These are phyloP conservation scores for Tor tambroides DNA, from an alignment of 2,113 vertebrate species.

Conservation along the genomic window DNA sequence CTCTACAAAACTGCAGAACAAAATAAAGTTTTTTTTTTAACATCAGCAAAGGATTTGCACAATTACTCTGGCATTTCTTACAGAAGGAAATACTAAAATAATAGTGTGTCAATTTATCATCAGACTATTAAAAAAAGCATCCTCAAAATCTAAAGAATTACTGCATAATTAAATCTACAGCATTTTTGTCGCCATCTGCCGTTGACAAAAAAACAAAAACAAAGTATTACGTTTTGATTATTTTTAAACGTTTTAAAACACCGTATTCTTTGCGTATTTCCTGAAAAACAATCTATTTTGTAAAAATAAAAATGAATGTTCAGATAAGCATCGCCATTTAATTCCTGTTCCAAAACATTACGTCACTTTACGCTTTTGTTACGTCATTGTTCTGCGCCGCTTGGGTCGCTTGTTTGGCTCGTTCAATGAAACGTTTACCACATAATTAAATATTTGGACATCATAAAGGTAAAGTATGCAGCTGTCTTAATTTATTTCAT, in stretches of 20 bases:
- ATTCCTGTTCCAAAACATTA: no score
- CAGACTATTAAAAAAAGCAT: neutral
- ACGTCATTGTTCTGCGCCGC: conserved; percentile 45
- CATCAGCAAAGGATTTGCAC: neutral
- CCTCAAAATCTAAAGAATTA: neutral
- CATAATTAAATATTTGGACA: neutral
- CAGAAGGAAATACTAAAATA: neutral
- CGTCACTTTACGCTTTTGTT: neutral
- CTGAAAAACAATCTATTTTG: neutral
- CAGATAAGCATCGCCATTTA: neutral
- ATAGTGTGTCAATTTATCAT: neutral
- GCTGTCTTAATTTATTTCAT: neutral
- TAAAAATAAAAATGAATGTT: neutral
- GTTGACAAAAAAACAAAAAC: neutral
- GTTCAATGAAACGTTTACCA: conserved; percentile 36
- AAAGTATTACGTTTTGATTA: neutral
- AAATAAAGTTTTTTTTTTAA: neutral
- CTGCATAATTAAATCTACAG: neutral
- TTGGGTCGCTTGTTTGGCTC: neutral
- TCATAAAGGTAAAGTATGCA: conserved; percentile 32
- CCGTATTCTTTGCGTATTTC: neutral
- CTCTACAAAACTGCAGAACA: neutral
- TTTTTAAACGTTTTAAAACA: neutral
- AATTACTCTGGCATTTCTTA: neutral
- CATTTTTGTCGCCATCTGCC: neutral